These are phyloP conservation scores for Chymomyza costata DNA, from an alignment of 1,140 invertebrate species.

Conservation along the genomic window DNA sequence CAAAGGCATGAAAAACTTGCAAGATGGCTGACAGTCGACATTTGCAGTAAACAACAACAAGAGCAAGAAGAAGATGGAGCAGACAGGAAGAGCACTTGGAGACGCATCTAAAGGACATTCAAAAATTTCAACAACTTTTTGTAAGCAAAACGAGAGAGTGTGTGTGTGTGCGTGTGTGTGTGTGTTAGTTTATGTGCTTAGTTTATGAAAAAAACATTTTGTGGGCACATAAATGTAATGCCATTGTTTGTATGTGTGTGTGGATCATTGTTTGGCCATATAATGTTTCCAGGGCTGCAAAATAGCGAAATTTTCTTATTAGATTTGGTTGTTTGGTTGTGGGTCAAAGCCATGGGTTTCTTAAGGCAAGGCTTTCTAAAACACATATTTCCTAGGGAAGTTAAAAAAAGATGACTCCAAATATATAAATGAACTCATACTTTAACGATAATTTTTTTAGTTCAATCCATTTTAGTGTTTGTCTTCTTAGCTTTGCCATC, in stretches of 20 bases:
- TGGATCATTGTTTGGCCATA: constrained; percentile 14
- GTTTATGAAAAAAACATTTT: constrained; percentile 68
- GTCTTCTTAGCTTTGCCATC: no score
- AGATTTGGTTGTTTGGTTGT: no score
- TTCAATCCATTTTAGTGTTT: no score
- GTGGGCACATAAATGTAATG: constrained; percentile 50
- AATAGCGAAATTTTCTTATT: no score
- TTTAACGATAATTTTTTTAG: no score
- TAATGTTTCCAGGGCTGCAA: no score
- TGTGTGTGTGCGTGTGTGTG: constrained; percentile 8
- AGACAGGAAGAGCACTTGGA: not conserved
- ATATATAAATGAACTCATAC: no score
- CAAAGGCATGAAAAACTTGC: constrained; percentile 20
- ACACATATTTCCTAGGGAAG: no score
- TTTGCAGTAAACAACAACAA: no score
- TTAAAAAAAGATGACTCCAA: no score
- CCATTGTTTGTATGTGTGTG: constrained; percentile 12
- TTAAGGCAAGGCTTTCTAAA: no score
- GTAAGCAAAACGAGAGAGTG: constrained; percentile 7
- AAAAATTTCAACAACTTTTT: constrained; percentile 45
- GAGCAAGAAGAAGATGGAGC: constrained; percentile 23
- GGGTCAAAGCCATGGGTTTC: no score
- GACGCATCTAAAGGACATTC: constrained; percentile 41
- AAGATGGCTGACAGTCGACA: constrained; percentile 6
- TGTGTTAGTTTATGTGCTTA: constrained; percentile 14